Evolutionary conservation across 2,888 invertebrate species (phyloP).

Genomic region (Serrognathus titanus): DNA sequence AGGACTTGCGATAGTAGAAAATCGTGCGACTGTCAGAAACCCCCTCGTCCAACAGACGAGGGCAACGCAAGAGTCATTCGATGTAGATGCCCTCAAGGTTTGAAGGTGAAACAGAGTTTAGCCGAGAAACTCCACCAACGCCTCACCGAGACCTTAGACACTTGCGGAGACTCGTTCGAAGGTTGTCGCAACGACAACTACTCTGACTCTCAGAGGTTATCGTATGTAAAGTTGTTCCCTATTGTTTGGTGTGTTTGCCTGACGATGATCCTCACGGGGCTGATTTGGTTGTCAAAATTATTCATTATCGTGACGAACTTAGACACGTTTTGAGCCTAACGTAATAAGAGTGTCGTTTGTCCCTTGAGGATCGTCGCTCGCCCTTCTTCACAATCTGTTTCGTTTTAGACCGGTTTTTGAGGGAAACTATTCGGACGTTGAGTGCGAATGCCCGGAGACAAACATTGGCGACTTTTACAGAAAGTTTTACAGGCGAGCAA

Average conservation of each 20-base stretch:
- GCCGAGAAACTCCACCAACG: constrained; percentile 25
- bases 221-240: neutral
- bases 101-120: constrained; percentile 17
- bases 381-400: neutral
- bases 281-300: neutral
- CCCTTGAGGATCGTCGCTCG: too few relatives aligned
- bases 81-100: constrained; percentile 2
- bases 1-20: too few relatives aligned
- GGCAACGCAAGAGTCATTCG: constrained; percentile 11
- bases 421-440: constrained; percentile 4
- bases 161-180: constrained; percentile 7
- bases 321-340: too few relatives aligned
- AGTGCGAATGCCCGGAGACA: constrained; percentile 14
- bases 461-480: constrained; percentile 10
- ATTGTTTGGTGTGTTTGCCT: neutral
- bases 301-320: too few relatives aligned
- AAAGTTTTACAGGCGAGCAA: constrained; percentile 10
- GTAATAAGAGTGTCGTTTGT: too few relatives aligned
- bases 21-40: too few relatives aligned
- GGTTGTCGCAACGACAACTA: neutral
- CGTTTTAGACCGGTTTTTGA: constrained; percentile 5
- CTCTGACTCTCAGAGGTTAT: neutral
- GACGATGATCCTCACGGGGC: neutral
- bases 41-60: neutral
- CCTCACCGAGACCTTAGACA: constrained; percentile 20